A percentile compares a stretch with the other conserved stretches of the same genome.
Conservation (phyloP, 1,140 invertebrate species). For the Drosophila simulans region DNA sequence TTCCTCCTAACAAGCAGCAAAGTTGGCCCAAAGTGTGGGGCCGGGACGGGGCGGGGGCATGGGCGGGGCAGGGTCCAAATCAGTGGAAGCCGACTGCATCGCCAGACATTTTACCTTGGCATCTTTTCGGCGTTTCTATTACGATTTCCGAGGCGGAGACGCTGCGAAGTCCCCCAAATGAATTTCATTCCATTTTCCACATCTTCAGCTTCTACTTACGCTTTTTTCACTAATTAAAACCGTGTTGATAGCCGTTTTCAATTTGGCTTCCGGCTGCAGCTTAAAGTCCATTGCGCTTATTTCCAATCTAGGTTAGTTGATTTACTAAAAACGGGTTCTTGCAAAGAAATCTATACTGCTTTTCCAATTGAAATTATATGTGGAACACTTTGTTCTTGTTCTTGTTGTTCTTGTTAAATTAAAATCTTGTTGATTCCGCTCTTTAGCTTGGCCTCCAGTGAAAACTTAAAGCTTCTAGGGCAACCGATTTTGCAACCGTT, state of each 20-base stretch:
- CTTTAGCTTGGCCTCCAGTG: conserved; percentile 33
- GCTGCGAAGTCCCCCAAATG: conserved; percentile 43
- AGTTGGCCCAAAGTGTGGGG: conserved; percentile 45
- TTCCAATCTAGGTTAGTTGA: background rate
- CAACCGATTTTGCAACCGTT: conserved; percentile 15
- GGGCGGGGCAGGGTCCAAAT: conserved; percentile 10
- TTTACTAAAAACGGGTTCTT: background rate
- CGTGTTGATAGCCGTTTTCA: conserved; percentile 68
- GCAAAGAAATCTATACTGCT: no score
- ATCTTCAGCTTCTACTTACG: conserved; percentile 24
- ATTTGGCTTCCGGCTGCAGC: conserved; percentile 42
- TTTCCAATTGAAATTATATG: no score
- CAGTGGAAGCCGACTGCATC: conserved; percentile 52
- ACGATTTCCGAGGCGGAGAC: conserved; percentile 51
- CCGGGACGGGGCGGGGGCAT: background rate
- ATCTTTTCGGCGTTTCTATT: conserved; percentile 78
- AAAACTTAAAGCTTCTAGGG: conserved; percentile 18
- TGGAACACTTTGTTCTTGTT: no score
- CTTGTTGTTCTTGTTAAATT: no score
- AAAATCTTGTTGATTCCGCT: conserved; percentile 57
- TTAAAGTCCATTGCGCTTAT: conserved; percentile 31
- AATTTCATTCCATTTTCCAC: conserved; percentile 62
- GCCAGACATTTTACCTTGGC: conserved; percentile 74
- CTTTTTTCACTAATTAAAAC: conserved; percentile 72
- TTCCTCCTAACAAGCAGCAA: conserved; percentile 80